Base-by-base conservation (phyloP, 37 sponge, comb jelly and placozoan genomes). In the Chondrilla cf. caribensis region DNA sequence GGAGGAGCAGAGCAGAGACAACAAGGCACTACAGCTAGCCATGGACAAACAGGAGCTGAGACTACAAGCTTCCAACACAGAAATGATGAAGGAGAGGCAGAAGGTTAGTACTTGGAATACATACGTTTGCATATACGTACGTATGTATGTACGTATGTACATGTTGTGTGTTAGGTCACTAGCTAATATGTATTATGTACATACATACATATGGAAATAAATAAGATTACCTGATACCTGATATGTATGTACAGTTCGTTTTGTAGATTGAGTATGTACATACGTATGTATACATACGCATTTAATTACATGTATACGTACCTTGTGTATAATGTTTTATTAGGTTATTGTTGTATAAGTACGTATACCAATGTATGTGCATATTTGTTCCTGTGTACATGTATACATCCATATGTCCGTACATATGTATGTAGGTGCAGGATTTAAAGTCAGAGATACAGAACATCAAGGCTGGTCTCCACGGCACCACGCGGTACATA, bases 11-110 rank as follows among this genome's bases (percentile, higher is more conserved):
- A 85, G 87, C 62, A 86, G 89, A 60, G 88, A 89, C 47, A 93
- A 93, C 79, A 90, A 87, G 39, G 88, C 87, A 8, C 86, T 93
- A 9, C 83, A 93, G 40, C 86, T 91, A 25, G 83, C 82, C 54
- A 87, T 89, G 59, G 83, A 87, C 29, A 90, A 91, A 73, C 88
- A 87, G 54, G 85, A 89, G 37, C 92, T 84, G 44, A 93, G 89
- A 36, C 87, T 98, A 26, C 80, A 91, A 26, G 96, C 98, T 32
- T 88, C 91, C 38, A 86, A 83, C 55, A 91, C 91, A 47, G 98
- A 98, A 51, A 89, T 98, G 86, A 84, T 78, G 36, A 58, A 86
- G 33, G 94, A 95, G 85, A 88, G 94, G 67, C 90, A 90, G 64
- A 79, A 84, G 71, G 93, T 89, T 18, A 55, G 79, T 18, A 51